Conservation (phyloP, 2,113 vertebrate species). For the Echinops telfairi region DNA sequence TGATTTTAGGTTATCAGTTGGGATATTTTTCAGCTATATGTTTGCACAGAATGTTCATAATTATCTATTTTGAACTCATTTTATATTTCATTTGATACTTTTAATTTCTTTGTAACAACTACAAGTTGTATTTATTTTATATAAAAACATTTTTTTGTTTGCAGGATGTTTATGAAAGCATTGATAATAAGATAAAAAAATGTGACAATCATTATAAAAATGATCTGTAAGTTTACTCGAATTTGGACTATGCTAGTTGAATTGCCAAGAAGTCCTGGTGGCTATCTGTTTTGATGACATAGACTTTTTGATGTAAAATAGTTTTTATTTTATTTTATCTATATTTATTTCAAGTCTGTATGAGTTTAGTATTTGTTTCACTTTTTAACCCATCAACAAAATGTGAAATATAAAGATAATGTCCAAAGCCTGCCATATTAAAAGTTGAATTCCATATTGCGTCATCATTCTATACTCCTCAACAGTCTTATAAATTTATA, state of each 20-base stretch:
- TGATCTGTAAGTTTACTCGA: background rate
- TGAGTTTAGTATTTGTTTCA: background rate
- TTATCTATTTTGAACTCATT: background rate
- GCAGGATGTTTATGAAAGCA: background rate
- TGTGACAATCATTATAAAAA: background rate
- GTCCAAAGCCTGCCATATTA: background rate
- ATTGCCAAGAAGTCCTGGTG: background rate
- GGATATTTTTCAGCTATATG: background rate
- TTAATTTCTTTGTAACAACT: slow-evolving; percentile 49
- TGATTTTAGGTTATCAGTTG: slow-evolving; percentile 75
- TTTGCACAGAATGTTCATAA: slow-evolving; percentile 1
- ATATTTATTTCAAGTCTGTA: background rate
- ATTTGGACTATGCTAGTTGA: slow-evolving; percentile 39
- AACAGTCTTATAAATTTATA: background rate
- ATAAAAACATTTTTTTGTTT: background rate
- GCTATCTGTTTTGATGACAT: background rate
- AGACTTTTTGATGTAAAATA: background rate
- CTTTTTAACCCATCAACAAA: background rate
- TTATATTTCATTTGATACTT: slow-evolving; percentile 6
- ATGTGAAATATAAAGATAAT: background rate
- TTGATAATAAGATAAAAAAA: background rate
- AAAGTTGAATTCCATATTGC: background rate
- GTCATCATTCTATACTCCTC: background rate
- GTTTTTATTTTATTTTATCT: slow-evolving; percentile 2
- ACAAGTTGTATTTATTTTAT: background rate